These are phyloP conservation scores for Gobiocypris rarus DNA, from an alignment of 2,113 vertebrate species.

Conservation along the genomic window DNA sequence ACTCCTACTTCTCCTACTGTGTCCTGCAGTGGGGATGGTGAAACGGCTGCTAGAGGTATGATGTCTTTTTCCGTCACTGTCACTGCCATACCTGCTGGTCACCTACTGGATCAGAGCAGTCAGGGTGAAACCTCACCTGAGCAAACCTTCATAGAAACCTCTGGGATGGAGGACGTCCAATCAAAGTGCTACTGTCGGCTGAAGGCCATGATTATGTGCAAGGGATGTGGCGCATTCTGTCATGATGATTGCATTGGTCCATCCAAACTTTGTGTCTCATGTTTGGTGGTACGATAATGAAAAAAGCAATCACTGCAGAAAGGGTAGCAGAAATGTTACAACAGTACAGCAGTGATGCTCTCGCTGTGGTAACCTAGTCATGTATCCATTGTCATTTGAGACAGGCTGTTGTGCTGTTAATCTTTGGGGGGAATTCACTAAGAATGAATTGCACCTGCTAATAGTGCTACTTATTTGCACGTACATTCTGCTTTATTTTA, in stretches of 20 bases:
- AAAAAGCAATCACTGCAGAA: neutral
- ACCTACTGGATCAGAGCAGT: conserved; percentile 68
- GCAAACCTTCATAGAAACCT: conserved; percentile 83
- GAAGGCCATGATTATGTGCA: conserved; percentile 99
- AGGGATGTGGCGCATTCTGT: conserved; percentile 97
- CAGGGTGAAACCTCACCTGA: conserved; percentile 80
- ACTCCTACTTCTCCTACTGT: conserved; percentile 58
- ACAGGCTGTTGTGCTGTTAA: conserved; percentile 65
- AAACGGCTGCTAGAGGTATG: conserved; percentile 79
- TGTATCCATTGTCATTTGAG: conserved; percentile 39
- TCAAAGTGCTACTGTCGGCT: conserved; percentile 96
- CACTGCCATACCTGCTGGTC: conserved; percentile 89
- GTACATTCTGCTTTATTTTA: neutral
- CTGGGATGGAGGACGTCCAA: conserved; percentile 82
- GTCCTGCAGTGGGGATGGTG: conserved; percentile 55
- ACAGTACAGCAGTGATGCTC: neutral
- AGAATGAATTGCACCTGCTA: neutral
- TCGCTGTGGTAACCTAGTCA: conserved; percentile 28
- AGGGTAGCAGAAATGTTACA: neutral
- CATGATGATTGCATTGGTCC: conserved; percentile 98
- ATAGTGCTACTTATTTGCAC: conserved; percentile 10
- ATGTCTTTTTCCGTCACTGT: conserved; percentile 99
- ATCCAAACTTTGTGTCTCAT: conserved; percentile 96
- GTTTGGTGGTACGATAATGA: conserved; percentile 91
- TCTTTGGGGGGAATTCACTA: conserved; percentile 21